These are phyloP conservation scores for Leptodactylus fuscus DNA, from an alignment of 2,113 vertebrate genomes.

Conservation along the genomic window DNA sequence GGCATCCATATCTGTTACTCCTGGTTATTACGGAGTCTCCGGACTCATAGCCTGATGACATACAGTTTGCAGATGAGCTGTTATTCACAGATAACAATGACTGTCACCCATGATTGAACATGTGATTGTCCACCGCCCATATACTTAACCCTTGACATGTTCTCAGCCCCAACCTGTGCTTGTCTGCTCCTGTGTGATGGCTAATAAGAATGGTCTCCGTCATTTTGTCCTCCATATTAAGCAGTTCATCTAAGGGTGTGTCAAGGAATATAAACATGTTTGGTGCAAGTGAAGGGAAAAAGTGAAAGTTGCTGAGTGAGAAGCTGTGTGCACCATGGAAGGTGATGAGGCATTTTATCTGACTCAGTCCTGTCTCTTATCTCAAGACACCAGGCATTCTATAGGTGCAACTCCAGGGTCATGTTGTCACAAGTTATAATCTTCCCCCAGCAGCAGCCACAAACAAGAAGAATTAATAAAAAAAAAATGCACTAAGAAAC, in stretches of 20 bases:
- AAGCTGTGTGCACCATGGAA: not conserved
- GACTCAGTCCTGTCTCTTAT: not conserved
- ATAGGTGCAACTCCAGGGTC: not conserved
- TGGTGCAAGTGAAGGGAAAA: not conserved
- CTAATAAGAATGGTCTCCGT: not conserved
- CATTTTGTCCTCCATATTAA: not conserved
- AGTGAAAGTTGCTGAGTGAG: slow-evolving; percentile 43
- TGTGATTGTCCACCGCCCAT: not conserved
- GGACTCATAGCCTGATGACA: not conserved
- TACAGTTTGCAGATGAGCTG: not conserved
- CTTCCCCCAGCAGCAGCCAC: not conserved
- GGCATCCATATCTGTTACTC: no score
- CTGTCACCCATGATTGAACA: not conserved
- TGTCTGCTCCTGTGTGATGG: no score
- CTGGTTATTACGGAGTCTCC: not conserved
- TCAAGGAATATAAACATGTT: not conserved
- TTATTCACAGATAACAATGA: not conserved
- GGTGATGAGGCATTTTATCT: not conserved
- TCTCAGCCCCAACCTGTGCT: not conserved
- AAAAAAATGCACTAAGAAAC: no score
- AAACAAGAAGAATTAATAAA: not conserved
- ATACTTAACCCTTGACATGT: not conserved
- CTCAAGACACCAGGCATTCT: not conserved
- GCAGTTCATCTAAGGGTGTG: not conserved
- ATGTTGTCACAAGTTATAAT: not conserved